A percentile compares a stretch with the other conserved stretches of the same genome.
These are phyloP conservation scores for Ptyas mucosa DNA, from an alignment of 2,113 vertebrate species.

Conservation along the genomic window DNA sequence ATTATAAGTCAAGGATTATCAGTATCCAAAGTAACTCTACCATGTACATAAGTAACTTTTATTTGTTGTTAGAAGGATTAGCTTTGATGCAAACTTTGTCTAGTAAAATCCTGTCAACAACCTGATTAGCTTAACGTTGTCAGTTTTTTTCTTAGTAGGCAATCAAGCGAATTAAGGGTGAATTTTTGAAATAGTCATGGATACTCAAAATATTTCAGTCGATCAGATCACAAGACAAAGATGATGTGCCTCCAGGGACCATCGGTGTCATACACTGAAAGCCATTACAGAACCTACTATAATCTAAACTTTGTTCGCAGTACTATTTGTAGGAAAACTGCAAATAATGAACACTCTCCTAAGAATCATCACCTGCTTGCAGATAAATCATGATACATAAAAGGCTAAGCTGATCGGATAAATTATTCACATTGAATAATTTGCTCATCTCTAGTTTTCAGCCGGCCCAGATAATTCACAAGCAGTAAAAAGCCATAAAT, in stretches of 20 bases:
- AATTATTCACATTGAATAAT: conserved; percentile 45
- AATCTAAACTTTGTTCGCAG: not conserved
- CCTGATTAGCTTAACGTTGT: not conserved
- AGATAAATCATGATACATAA: conserved; percentile 32
- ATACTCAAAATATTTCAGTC: not conserved
- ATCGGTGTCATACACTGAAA: conserved; percentile 25
- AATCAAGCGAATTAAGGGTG: not conserved
- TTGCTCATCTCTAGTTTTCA: conserved; percentile 8
- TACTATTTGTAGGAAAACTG: conserved; percentile 7
- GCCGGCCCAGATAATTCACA: not conserved
- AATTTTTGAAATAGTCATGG: not conserved
- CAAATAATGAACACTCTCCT: conserved; percentile 9
- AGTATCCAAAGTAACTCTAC: not conserved
- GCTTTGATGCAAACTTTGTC: conserved; percentile 5
- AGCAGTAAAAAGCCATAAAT: conserved; percentile 21
- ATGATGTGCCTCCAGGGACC: conserved; percentile 22
- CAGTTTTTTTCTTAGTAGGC: not conserved
- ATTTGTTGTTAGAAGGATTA: not conserved
- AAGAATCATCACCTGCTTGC: conserved; percentile 23
- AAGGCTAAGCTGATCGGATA: conserved; percentile 33
- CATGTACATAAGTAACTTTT: not conserved
- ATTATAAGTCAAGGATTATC: not conserved
- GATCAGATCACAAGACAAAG: not conserved
- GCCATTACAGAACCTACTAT: conserved; percentile 23
- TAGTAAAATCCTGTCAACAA: conserved; percentile 48